Base-by-base conservation (phyloP, 2,113 vertebrate genomes). In the Macrotus californicus region DNA sequence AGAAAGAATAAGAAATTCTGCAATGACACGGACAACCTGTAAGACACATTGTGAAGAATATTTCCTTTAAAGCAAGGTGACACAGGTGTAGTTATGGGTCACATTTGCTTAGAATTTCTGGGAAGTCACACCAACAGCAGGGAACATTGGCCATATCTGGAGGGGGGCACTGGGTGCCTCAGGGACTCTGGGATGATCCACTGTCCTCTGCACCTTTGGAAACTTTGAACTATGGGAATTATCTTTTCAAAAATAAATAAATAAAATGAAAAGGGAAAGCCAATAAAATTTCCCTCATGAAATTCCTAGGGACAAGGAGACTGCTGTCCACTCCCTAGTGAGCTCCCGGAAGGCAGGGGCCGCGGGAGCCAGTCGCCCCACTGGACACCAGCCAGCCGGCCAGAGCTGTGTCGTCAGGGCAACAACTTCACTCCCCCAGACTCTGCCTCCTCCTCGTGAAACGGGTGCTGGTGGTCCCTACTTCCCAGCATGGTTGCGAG, bases 391-490 rank as follows among this genome's bases (percentile, higher is more conserved):
- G 41, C 59, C 4, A 2, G 67, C 46, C 18, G 0, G 48, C 83
- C 18, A 3, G 10, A n/a, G 66, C 66, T 7, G 6, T 4, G 18
- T 72, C 43, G 19, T n/a, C 52, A 0, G 5, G 16, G 31, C 67
- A 7, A 7, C 56, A 0, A 8, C 41, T 6, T 3, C 29, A 1
- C 5, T 1, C 18, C 41, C 36, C 14, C 5, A 0, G 50, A 36
- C 18, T 52, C 41, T 46, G 46, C 4, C 11, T 64, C 59, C 29
- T 21, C 67, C 36, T 52, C 91, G 19, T 4, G 31, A 34, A 39
- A 7, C 0, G 2, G 29, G 10, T 12, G 13, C 5, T 0, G 5
- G 22, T 0, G 6, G 10, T 18, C 4, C 48, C 43, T 1, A 10
- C 50, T 4, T 29, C 22, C 3, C 6, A 50, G 52, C n/a, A 41